These are phyloP conservation scores for Lamellibrachia luymesi DNA, from an alignment of 1,140 invertebrate genomes.

Conservation along the genomic window DNA sequence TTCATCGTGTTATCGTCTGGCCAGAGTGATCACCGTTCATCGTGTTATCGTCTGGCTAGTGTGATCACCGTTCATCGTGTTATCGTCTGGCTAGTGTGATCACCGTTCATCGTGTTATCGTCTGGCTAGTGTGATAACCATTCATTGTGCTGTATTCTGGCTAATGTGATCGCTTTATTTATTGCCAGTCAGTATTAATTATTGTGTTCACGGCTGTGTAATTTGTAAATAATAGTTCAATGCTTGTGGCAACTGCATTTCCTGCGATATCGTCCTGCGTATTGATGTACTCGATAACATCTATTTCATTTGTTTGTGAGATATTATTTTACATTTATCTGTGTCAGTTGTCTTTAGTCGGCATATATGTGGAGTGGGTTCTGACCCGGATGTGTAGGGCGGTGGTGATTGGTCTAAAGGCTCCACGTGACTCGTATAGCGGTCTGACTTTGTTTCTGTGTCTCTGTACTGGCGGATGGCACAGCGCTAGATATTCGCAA, in stretches of 20 bases:
- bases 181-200: constrained; percentile 4
- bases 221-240: neutral
- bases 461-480: too few relatives aligned
- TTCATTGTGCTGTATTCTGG: neutral
- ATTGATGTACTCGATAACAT: neutral
- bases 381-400: too few relatives aligned
- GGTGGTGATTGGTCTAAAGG: neutral
- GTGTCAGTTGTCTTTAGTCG: neutral
- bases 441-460: neutral
- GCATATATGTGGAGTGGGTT: too few relatives aligned
- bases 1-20: too few relatives aligned
- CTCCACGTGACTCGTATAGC: neutral
- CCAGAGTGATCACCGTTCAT: too few relatives aligned
- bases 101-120: too few relatives aligned
- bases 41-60: too few relatives aligned
- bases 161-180: neutral
- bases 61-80: too few relatives aligned
- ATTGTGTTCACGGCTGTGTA: neutral
- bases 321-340: neutral
- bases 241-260: neutral
- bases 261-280: neutral
- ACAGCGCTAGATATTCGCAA: neutral
- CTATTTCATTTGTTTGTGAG: neutral
- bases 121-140: too few relatives aligned
- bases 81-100: too few relatives aligned